Percentiles rank a stretch among this genome's conserved stretches.
Conservation (phyloP, 2,888 invertebrate genomes). For the Teleiodes luculella region DNA sequence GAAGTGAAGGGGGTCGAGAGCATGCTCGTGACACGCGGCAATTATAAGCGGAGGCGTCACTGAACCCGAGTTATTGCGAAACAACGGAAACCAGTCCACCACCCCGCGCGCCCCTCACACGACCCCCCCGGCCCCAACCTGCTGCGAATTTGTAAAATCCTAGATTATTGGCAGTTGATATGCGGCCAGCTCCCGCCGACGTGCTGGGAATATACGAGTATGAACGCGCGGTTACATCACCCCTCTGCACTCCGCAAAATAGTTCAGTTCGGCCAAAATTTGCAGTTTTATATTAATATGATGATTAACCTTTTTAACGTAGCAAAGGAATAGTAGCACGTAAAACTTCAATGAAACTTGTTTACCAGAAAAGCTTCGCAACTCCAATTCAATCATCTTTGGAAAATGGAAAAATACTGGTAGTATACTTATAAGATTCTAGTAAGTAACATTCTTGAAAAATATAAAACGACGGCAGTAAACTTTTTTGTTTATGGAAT, state of each 20-base stretch:
- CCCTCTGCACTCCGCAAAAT: slow-evolving; percentile 33
- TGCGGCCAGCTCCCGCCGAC: slow-evolving; percentile 57
- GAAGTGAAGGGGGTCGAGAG: slow-evolving; percentile 58
- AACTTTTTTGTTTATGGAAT: no score
- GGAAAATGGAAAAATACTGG: no score
- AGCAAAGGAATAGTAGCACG: no score
- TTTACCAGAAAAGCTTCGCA: no score
- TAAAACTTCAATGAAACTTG: no score
- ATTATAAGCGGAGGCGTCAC: slow-evolving; percentile 72
- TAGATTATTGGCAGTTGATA: slow-evolving; percentile 69
- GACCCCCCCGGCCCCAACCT: slow-evolving; percentile 52
- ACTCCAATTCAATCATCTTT: no score
- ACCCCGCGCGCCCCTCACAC: slow-evolving; percentile 32
- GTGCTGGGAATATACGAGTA: slow-evolving; percentile 63
- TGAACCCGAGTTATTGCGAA: slow-evolving; percentile 76
- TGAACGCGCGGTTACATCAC: slow-evolving; percentile 56
- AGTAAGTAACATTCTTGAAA: no score
- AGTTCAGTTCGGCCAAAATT: neutral
- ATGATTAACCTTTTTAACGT: no score
- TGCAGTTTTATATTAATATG: neutral
- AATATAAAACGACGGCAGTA: no score
- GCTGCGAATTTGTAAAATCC: slow-evolving; percentile 76
- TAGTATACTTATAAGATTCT: no score
- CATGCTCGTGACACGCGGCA: slow-evolving; percentile 64
- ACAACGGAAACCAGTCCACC: slow-evolving; percentile 77